Evolutionary conservation across 1,140 invertebrate species (phyloP).

Genomic region (Daktulosphaira vitifoliae): DNA sequence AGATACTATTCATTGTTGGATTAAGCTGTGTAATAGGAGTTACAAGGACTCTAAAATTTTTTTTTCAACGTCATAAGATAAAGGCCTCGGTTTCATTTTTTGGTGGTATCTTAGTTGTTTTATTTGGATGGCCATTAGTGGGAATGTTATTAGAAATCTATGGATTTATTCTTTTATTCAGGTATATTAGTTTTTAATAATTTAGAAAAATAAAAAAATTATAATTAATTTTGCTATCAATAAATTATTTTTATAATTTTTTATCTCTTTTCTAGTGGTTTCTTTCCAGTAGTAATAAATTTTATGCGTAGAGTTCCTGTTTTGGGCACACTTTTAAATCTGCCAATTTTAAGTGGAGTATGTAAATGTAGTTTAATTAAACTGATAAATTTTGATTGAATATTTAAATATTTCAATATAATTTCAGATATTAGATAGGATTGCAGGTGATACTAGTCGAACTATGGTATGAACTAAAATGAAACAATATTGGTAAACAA

Average conservation of each 20-base stretch:
- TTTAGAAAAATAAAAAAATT: slow-evolving; percentile 7
- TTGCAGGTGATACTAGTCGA: slow-evolving; percentile 53
- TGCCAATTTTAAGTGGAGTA: slow-evolving; percentile 60
- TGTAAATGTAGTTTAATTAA: slow-evolving; percentile 36
- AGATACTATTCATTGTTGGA: slow-evolving; percentile 92
- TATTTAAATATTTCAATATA: background rate
- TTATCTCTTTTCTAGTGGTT: slow-evolving; percentile 55
- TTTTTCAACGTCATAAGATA: slow-evolving; percentile 95
- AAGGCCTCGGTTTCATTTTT: slow-evolving; percentile 89
- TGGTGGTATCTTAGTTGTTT: slow-evolving; percentile 85
- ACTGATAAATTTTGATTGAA: background rate
- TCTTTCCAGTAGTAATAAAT: slow-evolving; percentile 80
- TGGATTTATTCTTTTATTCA: slow-evolving; percentile 74
- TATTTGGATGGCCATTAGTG: slow-evolving; percentile 91
- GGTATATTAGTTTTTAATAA: slow-evolving; percentile 44
- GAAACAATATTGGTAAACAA: no score
- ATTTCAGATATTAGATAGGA: slow-evolving; percentile 49
- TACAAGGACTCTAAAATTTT: slow-evolving; percentile 91
- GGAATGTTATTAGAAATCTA: slow-evolving; percentile 94
- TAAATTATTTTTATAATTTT: background rate
- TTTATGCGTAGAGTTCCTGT: slow-evolving; percentile 72
- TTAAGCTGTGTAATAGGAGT: slow-evolving; percentile 93
- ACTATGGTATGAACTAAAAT: slow-evolving; percentile 50
- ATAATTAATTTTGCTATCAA: background rate
- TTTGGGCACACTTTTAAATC: slow-evolving; percentile 61